Evolutionary conservation across 2,113 vertebrate species (phyloP), one percentile per base, ranked within the genome.

Genomic region (Argyrosomus japonicus): DNA sequence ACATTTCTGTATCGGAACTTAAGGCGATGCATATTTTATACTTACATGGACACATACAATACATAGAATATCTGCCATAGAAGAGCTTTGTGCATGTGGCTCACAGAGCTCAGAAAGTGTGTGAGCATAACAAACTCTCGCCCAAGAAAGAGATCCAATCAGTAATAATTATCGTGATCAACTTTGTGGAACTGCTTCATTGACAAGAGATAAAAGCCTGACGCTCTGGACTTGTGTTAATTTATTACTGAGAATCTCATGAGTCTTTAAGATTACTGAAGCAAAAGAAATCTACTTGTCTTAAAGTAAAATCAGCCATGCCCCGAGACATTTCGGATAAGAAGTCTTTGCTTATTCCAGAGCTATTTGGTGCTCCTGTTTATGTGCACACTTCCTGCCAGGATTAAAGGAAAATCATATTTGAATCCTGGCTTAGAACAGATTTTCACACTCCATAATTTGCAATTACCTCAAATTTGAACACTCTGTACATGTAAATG

Each of bases 391-490:
- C 47, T 40, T 27, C 19, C 51, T 32, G 19, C 1, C 6, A 1
- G 40, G 10, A 68, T 62, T 29, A 25, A 62, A 36, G 3, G 62
- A 47, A 57, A 76, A 65, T 17, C 0, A 53, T 40, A 81, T 87
- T 83, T 61, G 6, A 61, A 72, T 77, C 56, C 4, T 70, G 65
- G 65, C 23, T 67, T 25, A 11, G 32, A 23, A 60, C 54, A 19
- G 5, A 65, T 60, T 53, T 83, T 65, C 32, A 23, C 32, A 45
- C 17, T 25, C 21, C 11, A 27, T 47, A 19, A 79, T 87, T 84
- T 86, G 64, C 87, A 78, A 69, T 17, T 10, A 62, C 21, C 15
- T 64, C 29, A 74, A 19, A 76, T 76, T 29, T 69, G 62, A 76
- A 57, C 56, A 45, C 54, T 11, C 10, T 6, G 25, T 13, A 12